Base-by-base conservation (phyloP, 2,888 invertebrate species). In the Phalangium opilio region DNA sequence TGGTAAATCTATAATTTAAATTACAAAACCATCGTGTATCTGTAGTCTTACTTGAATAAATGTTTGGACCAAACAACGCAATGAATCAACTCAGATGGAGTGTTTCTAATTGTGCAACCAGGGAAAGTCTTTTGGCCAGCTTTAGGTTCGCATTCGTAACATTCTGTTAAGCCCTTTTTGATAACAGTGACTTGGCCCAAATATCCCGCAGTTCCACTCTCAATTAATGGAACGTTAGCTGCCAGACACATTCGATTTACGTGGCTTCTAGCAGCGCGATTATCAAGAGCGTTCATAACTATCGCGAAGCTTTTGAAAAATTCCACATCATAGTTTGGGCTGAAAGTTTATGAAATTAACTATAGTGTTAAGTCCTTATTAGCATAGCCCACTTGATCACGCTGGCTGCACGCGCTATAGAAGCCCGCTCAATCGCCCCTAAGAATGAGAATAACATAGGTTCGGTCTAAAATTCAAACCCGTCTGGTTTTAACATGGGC, bases 21-120 rank as follows among this genome's bases (percentile, higher is more conserved):
- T n/a, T n/a, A n/a, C n/a, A n/a, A n/a, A n/a, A n/a, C n/a, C n/a
- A n/a, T n/a, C n/a, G n/a, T n/a, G n/a, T n/a, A n/a, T n/a, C n/a
- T n/a, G n/a, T n/a, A n/a, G n/a, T n/a, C n/a, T 72, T 68, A 86
- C 83, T 95, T 95, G 70, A 96, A 99, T 10, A 98, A 75, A 73
- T 95, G 93, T 67, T 99, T 99, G 0, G 93, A 86, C 98, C 98
- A 99, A 17, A 98, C 95, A 57, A 98, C 91, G 66, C 98, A 99
- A 68, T 99, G 98, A 58, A 98, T 93, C 0, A 90, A 90, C 66
- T 98, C 96, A 0, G 93, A 95, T 0, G 98, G 98, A 0, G 98
- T 99, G 65, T 99, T 99, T 38, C 98, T 75, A 57, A 99, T 99
- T 2, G 98, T 99, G 65, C 98, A 99, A 0, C 95, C 93, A 0